Evolutionary conservation across 2,888 invertebrate genomes (phyloP), one percentile per base, ranked within the genome.

Genomic region (Eudemis profundana): DNA sequence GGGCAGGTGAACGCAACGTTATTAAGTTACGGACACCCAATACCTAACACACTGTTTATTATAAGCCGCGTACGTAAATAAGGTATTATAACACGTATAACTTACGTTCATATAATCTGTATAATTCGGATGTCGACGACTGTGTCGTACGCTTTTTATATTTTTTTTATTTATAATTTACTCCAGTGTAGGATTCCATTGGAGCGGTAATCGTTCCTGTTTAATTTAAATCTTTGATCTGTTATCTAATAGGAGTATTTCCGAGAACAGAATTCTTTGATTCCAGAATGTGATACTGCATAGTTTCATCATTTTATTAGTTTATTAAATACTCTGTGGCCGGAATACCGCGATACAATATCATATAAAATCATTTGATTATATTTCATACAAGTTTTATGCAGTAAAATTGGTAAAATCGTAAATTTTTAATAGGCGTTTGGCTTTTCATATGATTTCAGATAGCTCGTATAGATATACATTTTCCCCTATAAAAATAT

Each of bases 171-270:
- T 67, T 70, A 71, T 72, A 71, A 72, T 69, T 68, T 71, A 68
- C 67, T 71, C 69, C 70, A 69, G 75, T 69, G 71, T 72, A 67
- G 70, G 70, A 72, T 76, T 69, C 77, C 77, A 72, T 70, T 70
- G 79, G 46, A 49, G 59, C 53, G 50, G 56, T 85, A 82, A 86
- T 83, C 79, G 82, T 81, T 78, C 79, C 81, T 81, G 78, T 81
- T 83, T 83, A 81, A 84, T 84, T 84, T 82, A 81, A 85, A 85
- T 79, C 79, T 77, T 78, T 77, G 86, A 89, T 89, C 85, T 84
- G 84, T 87, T 88, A 88, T 89, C 89, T 87, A 83, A 84, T 85
- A 86, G 84, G 78, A 84, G 82, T 83, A 79, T 75, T 89, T 89
- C 89, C 76, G 68, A 79, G 87, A 88, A 88, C 77, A 78, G 74